phyloP scores from a whole-genome alignment of 2,113 vertebrate genomes.

The Cottus gobio region DNA sequence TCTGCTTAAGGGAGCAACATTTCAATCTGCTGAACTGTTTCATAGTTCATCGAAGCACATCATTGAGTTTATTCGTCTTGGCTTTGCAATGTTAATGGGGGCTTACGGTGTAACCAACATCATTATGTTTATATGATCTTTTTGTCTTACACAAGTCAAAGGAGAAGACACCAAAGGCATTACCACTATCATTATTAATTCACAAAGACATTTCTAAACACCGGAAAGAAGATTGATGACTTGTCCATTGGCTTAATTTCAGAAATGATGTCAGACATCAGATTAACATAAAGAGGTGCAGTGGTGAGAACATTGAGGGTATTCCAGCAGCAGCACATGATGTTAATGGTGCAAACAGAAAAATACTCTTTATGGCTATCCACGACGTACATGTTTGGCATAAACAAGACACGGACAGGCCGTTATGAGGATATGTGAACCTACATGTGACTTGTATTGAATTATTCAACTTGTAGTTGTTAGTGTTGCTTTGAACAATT shows the following conservation, averaged over 20 bases:
- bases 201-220: neutral
- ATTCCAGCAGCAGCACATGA: neutral
- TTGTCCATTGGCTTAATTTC: neutral
- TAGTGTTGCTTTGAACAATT: neutral
- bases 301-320: neutral
- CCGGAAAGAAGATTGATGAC: neutral
- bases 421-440: neutral
- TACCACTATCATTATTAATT: constrained; percentile 6
- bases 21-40: constrained; percentile 60
- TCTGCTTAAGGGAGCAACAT: constrained; percentile 47
- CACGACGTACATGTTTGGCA: neutral
- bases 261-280: neutral
- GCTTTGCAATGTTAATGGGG: constrained; percentile 49
- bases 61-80: constrained; percentile 61
- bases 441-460: neutral
- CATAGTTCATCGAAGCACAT: constrained; percentile 70
- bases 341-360: neutral
- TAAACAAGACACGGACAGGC: neutral
- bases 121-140: constrained; percentile 37
- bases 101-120: constrained; percentile 44
- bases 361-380: neutral
- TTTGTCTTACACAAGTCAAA: constrained; percentile 15
- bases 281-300: neutral
- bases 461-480: neutral
- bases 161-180: neutral